These are phyloP conservation scores for Plodia interpunctella DNA, from an alignment of 1,140 invertebrate genomes.

Conservation along the genomic window DNA sequence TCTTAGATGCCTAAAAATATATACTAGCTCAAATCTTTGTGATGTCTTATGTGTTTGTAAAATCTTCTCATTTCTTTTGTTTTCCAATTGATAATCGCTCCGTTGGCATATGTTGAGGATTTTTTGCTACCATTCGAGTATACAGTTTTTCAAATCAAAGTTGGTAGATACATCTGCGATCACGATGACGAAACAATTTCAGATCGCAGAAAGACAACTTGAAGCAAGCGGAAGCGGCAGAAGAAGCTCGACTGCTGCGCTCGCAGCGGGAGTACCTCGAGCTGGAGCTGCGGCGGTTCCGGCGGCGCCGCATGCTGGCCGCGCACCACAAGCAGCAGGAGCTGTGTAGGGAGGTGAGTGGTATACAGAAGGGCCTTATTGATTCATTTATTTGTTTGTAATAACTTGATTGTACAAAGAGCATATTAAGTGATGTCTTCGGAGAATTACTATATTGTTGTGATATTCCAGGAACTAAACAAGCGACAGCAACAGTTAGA, in stretches of 20 bases:
- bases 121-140: no score
- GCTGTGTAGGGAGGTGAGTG: constrained; percentile 88
- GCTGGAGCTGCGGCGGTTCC: constrained; percentile 94
- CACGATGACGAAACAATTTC: no score
- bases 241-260: constrained; percentile 90
- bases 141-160: not conserved
- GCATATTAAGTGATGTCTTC: no score
- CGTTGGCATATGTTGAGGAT: no score
- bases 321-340: constrained; percentile 95
- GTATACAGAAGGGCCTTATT: no score
- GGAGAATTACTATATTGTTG: not conserved
- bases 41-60: no score
- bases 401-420: no score
- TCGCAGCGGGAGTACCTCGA: constrained; percentile 95
- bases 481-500: constrained; percentile 96
- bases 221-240: constrained; percentile 93
- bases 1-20: no score
- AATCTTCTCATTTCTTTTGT: no score
- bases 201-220: constrained; percentile 94
- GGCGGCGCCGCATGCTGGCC: constrained; percentile 91
- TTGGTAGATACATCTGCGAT: no score
- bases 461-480: constrained; percentile 89
- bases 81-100: no score
- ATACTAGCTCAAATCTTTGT: no score
- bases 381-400: not conserved